Conservation (phyloP, 2,797 vertebrate genomes). For the Myripristis jacobus region DNA sequence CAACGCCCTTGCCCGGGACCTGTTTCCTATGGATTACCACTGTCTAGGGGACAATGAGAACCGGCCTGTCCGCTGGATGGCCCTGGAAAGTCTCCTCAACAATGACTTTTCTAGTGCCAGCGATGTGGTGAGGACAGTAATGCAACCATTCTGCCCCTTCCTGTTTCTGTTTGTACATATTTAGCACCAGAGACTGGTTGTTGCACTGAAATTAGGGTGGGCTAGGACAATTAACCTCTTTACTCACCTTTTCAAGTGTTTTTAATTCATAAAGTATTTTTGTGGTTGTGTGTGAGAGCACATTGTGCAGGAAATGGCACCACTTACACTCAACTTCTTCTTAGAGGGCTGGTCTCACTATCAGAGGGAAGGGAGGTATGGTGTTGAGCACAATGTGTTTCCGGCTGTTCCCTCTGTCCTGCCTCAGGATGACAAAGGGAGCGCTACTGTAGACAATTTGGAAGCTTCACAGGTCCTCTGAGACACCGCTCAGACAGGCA, state of each 20-base stretch:
- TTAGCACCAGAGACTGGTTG: background rate
- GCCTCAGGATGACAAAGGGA: conserved; percentile 49
- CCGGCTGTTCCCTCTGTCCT: conserved; percentile 56
- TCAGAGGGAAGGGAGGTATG: conserved; percentile 50
- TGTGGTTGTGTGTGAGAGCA: background rate
- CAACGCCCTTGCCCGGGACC: conserved; percentile 95
- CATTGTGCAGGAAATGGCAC: conserved; percentile 45
- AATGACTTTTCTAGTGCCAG: conserved; percentile 98
- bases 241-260: background rate
- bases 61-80: conserved; percentile 98
- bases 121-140: conserved; percentile 90
- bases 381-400: background rate
- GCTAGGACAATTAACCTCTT: conserved; percentile 1
- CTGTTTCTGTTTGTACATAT: background rate
- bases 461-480: conserved; percentile 54
- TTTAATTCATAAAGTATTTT: conserved; percentile 8
- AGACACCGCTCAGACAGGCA: conserved; percentile 37
- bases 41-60: conserved; percentile 99
- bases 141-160: background rate
- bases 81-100: conserved; percentile 96
- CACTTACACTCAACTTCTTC: conserved; percentile 31
- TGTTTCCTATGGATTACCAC: conserved; percentile 99
- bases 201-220: background rate
- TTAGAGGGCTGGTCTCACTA: conserved; percentile 34
- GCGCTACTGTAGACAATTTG: conserved; percentile 24